Conservation (phyloP, 1,140 invertebrate genomes). For the Drosophila nebulosa region DNA sequence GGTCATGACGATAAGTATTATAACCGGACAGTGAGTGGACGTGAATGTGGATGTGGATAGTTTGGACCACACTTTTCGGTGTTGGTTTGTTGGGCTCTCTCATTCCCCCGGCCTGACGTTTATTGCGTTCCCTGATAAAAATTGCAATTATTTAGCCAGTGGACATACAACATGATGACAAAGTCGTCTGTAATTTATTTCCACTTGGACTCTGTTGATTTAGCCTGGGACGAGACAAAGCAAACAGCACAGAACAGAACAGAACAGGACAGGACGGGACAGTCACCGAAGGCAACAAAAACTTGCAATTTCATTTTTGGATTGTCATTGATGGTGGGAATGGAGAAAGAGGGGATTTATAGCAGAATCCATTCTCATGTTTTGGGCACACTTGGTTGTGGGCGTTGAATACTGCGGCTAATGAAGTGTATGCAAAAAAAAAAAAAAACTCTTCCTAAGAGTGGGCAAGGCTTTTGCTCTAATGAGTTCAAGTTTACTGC, state of each 20-base stretch:
- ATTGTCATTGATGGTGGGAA: conserved; percentile 66
- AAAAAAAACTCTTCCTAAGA: conserved; percentile 33
- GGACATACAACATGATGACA: conserved; percentile 60
- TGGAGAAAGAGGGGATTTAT: neutral
- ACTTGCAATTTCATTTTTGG: conserved; percentile 51
- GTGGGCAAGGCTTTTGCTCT: conserved; percentile 26
- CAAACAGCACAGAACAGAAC: neutral
- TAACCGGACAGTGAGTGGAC: conserved; percentile 36
- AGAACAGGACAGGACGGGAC: too few species aligned
- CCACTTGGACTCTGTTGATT: conserved; percentile 51
- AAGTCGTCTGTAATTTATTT: conserved; percentile 77
- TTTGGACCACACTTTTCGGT: conserved; percentile 21
- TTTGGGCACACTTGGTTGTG: conserved; percentile 19
- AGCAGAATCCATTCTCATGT: conserved; percentile 6
- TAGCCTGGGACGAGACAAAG: conserved; percentile 25
- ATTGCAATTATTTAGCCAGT: conserved; percentile 75
- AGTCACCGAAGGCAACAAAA: conserved; percentile 18
- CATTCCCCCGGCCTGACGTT: conserved; percentile 50
- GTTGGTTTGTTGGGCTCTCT: neutral
- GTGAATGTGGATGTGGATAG: conserved; percentile 18
- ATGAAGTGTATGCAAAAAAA: conserved; percentile 78
- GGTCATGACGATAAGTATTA: conserved; percentile 67
- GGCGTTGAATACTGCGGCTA: conserved; percentile 58
- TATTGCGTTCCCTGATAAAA: conserved; percentile 71
- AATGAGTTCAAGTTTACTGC: conserved; percentile 59